Conservation (phyloP, 2,797 vertebrate species). For the Fistularia commersonii region DNA sequence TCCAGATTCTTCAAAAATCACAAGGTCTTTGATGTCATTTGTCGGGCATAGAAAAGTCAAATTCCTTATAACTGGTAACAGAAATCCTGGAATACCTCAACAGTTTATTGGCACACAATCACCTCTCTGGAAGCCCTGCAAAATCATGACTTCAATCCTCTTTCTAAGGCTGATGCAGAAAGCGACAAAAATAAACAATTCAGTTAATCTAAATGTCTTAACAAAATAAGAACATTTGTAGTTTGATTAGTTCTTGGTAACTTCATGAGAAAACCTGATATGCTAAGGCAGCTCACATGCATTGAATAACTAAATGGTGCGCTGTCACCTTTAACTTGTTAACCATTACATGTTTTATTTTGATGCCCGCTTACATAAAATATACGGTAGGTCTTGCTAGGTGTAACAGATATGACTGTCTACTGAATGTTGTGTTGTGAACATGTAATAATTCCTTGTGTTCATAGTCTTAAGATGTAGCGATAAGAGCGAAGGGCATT, state of each 20-base stretch:
- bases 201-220: constrained; percentile 19
- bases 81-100: constrained; percentile 31
- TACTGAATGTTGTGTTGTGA: constrained; percentile 12
- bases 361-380: constrained; percentile 36
- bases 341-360: constrained; percentile 11
- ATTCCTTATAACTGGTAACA: constrained; percentile 16
- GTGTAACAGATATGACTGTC: constrained; percentile 4
- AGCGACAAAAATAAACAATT: constrained; percentile 29
- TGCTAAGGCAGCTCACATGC: constrained; percentile 48
- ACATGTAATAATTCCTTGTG: constrained; percentile 20
- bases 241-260: constrained; percentile 8
- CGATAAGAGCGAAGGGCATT: constrained; percentile 4
- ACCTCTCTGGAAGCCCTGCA: constrained; percentile 4
- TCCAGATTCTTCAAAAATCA: too few species aligned
- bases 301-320: constrained; percentile 14
- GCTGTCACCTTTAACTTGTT: constrained; percentile 20
- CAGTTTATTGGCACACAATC: constrained; percentile 22
- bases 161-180: constrained; percentile 18
- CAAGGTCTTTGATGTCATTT: too few species aligned
- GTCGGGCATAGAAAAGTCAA: constrained; percentile 7
- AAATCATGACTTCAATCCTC: constrained; percentile 16
- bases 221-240: constrained; percentile 10
- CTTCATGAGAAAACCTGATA: constrained; percentile 25
- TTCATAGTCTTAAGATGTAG: constrained; percentile 14
- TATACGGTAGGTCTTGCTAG: constrained; percentile 20